phyloP scores from a whole-genome alignment of 2,797 vertebrate genomes.

The Ctenochaetus hawaiiensis region DNA sequence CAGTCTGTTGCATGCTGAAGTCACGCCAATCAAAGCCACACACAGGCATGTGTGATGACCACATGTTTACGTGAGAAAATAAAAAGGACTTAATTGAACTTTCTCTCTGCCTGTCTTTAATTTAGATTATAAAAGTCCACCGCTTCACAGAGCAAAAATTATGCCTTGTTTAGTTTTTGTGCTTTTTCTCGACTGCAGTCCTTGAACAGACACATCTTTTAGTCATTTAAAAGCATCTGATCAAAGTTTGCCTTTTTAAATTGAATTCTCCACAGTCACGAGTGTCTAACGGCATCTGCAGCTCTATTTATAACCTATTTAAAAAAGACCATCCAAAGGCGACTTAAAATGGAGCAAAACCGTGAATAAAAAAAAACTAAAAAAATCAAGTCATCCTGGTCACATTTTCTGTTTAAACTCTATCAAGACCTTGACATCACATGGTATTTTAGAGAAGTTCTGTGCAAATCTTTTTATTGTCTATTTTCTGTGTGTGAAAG shows the following conservation, averaged over 20 bases:
- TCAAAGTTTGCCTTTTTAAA: constrained; percentile 10
- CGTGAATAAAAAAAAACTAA: background rate
- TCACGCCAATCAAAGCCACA: constrained; percentile 8
- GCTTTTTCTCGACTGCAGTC: background rate
- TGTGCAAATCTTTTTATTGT: background rate
- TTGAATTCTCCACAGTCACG: constrained; percentile 39
- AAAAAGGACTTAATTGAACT: background rate
- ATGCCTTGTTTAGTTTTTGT: background rate
- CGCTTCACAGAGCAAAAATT: background rate
- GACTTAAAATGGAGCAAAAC: constrained; percentile 21
- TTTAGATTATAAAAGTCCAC: background rate
- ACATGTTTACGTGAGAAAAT: constrained; percentile 7
- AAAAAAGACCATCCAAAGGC: constrained; percentile 17
- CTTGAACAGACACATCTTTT: background rate
- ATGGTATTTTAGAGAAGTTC: background rate
- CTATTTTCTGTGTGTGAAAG: background rate
- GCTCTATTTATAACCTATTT: constrained; percentile 48
- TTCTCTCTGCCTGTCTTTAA: background rate
- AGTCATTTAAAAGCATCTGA: constrained; percentile 2
- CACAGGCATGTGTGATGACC: background rate
- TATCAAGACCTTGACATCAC: constrained; percentile 13
- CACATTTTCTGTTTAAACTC: background rate
- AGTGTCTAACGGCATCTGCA: constrained; percentile 12
- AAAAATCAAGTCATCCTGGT: background rate
- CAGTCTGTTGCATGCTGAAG: constrained; percentile 35